Percentiles rank a stretch among this genome's conserved stretches.
phyloP scores from a whole-genome alignment of 2,113 vertebrate species.

The Nothoprocta pentlandii region DNA sequence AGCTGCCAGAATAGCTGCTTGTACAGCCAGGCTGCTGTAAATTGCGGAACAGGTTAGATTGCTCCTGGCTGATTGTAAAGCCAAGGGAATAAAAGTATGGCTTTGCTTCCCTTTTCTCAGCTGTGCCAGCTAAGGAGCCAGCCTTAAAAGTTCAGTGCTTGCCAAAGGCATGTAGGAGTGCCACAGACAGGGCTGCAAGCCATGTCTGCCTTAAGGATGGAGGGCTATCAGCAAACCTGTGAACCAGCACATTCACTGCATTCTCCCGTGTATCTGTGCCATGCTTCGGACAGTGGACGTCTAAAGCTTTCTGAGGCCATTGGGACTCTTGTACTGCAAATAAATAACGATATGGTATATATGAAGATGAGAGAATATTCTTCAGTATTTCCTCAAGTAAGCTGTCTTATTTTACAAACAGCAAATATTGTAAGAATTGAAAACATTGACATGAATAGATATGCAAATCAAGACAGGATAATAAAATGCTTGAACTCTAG shows the following conservation, averaged over 20 bases:
- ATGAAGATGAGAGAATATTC: neutral
- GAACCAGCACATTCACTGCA: neutral
- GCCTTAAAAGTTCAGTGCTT: slow-evolving; percentile 42
- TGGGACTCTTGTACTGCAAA: neutral
- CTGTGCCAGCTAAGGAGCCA: slow-evolving; percentile 17
- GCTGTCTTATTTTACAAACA: neutral
- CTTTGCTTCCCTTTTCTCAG: slow-evolving; percentile 55
- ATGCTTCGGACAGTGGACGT: neutral
- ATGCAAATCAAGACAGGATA: neutral
- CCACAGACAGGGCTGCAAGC: neutral
- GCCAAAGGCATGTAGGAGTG: slow-evolving; percentile 14
- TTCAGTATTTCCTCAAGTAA: neutral
- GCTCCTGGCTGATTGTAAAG: slow-evolving; percentile 48
- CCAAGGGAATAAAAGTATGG: slow-evolving; percentile 46
- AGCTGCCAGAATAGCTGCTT: slow-evolving; percentile 40
- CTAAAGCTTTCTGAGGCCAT: neutral
- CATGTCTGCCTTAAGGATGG: neutral
- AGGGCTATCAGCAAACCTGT: neutral
- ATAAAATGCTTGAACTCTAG: neutral
- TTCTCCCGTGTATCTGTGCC: neutral
- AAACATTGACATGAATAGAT: neutral
- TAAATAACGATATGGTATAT: neutral
- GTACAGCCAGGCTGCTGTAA: neutral
- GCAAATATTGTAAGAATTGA: neutral
- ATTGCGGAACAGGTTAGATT: slow-evolving; percentile 53